These are phyloP conservation scores for Cancer borealis DNA, from an alignment of 2,888 invertebrate species.

Conservation along the genomic window DNA sequence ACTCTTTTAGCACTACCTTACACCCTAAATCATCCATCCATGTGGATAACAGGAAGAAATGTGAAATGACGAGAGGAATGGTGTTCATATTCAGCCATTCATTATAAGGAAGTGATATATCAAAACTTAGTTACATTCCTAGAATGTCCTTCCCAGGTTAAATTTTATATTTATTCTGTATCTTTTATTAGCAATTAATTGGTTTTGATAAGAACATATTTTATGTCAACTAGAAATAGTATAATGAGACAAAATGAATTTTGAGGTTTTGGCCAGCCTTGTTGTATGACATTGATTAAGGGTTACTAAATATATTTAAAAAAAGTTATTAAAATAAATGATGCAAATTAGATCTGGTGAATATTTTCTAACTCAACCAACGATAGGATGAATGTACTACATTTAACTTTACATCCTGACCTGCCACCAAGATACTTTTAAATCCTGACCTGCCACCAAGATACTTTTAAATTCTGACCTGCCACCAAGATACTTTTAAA, in stretches of 20 bases:
- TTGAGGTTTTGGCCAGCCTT: neutral
- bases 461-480: too few relatives aligned
- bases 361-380: neutral
- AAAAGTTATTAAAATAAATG: neutral
- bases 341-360: neutral
- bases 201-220: neutral
- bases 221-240: neutral
- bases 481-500: too few relatives aligned
- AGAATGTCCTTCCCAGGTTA: neutral
- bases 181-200: neutral
- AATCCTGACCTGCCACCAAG: too few relatives aligned
- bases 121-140: neutral
- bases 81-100: neutral
- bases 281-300: neutral
- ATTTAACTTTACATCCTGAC: neutral
- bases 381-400: neutral
- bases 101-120: neutral
- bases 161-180: neutral
- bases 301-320: neutral
- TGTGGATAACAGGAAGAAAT: neutral
- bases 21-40: conserved; percentile 20
- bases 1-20: conserved; percentile 35
- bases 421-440: too few relatives aligned
- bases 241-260: neutral
- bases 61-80: neutral